A percentile compares a stretch with the other conserved stretches of the same genome.
phyloP scores from a whole-genome alignment of 1,140 invertebrate genomes.

The Hycleus phaleratus region DNA sequence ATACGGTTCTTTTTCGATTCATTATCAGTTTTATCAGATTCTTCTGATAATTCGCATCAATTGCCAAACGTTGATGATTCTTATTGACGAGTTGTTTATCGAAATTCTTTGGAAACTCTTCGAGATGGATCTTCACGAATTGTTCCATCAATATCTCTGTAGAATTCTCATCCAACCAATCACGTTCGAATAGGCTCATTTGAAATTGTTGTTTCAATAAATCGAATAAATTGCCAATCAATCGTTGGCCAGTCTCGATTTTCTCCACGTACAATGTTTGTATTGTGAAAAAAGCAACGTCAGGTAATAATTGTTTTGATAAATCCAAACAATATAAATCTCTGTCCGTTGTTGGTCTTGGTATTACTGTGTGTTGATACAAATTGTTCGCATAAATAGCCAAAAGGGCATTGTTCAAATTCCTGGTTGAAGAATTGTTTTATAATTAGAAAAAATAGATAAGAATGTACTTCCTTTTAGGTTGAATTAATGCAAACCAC shows the following conservation, averaged over 20 bases:
- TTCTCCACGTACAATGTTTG: not conserved
- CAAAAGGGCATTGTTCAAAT: slow-evolving; percentile 16
- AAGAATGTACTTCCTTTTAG: not conserved
- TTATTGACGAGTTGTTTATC: too few relatives aligned
- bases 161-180: slow-evolving; percentile 14
- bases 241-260: not conserved
- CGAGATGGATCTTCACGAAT: not conserved
- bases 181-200: not conserved
- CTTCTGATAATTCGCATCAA: slow-evolving; percentile 4
- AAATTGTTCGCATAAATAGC: slow-evolving; percentile 18
- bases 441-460: slow-evolving; percentile 2
- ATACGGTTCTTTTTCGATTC: too few relatives aligned
- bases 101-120: too few relatives aligned
- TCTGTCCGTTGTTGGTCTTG: slow-evolving; percentile 1
- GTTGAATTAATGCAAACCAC: not conserved
- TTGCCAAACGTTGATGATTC: too few relatives aligned
- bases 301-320: slow-evolving; percentile 16
- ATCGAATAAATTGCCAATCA: slow-evolving; percentile 2
- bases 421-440: not conserved
- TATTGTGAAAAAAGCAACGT: slow-evolving; percentile 5
- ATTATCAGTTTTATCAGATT: too few relatives aligned
- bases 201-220: slow-evolving; percentile 9
- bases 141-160: slow-evolving; percentile 4
- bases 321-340: slow-evolving; percentile 16
- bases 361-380: slow-evolving; percentile 18